These are phyloP conservation scores for Sepiola atlantica DNA, from an alignment of 2,888 invertebrate genomes.

Conservation along the genomic window DNA sequence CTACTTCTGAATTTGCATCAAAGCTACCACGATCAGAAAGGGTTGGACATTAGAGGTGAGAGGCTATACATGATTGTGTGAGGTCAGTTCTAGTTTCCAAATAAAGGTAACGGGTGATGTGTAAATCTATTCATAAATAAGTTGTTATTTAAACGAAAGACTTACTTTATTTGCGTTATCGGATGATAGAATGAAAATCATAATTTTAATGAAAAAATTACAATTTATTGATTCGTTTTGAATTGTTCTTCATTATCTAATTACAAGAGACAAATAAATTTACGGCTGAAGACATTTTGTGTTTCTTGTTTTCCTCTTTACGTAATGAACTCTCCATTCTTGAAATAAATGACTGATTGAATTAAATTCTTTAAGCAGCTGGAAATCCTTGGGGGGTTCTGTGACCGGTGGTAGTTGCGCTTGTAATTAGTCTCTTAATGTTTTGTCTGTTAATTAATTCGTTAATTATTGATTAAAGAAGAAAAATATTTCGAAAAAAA, in stretches of 20 bases:
- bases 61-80: no score
- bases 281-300: background rate
- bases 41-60: no score
- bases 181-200: background rate
- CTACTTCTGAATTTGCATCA: no score
- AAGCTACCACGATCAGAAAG: no score
- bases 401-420: no score
- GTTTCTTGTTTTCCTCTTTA: background rate
- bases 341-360: background rate
- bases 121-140: no score
- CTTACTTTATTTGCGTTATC: no score
- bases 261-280: background rate
- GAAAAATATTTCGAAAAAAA: no score
- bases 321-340: background rate
- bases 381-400: background rate
- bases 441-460: background rate
- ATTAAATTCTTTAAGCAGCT: background rate
- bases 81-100: no score
- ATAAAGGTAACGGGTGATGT: no score
- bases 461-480: background rate
- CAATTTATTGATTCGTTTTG: background rate
- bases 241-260: background rate
- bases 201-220: background rate
- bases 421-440: background rate
- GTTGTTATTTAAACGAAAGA: no score